Evolutionary conservation across 1,140 invertebrate genomes (phyloP), one percentile per base, ranked within the genome.

Genomic region (Phthorimaea operculella): DNA sequence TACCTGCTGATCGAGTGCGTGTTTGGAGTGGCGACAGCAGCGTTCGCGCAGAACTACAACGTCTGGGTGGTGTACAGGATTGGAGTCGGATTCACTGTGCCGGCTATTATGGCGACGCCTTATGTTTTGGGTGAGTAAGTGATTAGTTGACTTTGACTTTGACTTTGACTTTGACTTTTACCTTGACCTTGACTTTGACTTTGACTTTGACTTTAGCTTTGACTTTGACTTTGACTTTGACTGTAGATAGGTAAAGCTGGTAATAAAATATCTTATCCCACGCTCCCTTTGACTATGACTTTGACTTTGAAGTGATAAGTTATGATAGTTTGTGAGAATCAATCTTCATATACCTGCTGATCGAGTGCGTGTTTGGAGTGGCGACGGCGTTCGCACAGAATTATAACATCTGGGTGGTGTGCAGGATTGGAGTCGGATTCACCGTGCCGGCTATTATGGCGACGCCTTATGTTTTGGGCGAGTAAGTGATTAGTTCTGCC

Each of bases 391-490:
- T 94, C 60, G 90, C 92, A 2, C 89, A 89, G 61, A 90, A 90
- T 68, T 93, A 91, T 68, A 75, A 87, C 34, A 86, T 89, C 7
- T 94, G 93, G 92, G 71, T 89, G 3, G 79, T 90, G 9, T 89
- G 91, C 58, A 86, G 93, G 45, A 86, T 94, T 55, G 90, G 92
- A 7, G 92, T 93, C 2, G 93, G 93, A 1, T 90, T 94, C 58
- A 93, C 93, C 0, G 90, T 94, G 5, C 93, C 93, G 1, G 92
- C 92, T 34, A 92, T 94, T 42, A 87, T 93, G 66, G 90, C 90
- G 21, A 93, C 92, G 33, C 92, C 92, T 7, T 92, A 92, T 70
- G 92, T 94, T 47, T 85, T 94, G 65, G 91, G 92, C 92, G 83
- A 86, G 79, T n/a, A n/a, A n/a, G n/a, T n/a, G n/a, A n/a, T n/a